Conservation (phyloP, 2,888 invertebrate genomes). For the Acleris sparsana region DNA sequence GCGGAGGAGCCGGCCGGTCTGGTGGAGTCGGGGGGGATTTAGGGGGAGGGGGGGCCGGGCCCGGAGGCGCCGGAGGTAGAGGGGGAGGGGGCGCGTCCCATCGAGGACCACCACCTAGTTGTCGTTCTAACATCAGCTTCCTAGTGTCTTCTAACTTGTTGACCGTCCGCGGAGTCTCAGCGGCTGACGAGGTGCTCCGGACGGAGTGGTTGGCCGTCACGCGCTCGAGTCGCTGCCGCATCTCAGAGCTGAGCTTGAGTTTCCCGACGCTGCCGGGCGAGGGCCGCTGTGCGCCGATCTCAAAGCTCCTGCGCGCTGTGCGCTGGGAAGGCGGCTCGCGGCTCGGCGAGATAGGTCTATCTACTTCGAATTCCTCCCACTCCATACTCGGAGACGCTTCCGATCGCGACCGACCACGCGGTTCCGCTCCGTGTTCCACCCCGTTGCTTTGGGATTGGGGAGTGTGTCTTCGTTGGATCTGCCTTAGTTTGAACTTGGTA, state of each 20-base stretch:
- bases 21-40: slow-evolving; percentile 82
- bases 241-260: slow-evolving; percentile 94
- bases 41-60: slow-evolving; percentile 86
- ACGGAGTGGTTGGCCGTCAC: slow-evolving; percentile 95
- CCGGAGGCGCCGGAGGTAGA: slow-evolving; percentile 83
- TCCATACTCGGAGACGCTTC: slow-evolving; percentile 85
- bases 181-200: slow-evolving; percentile 88
- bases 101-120: slow-evolving; percentile 87
- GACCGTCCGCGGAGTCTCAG: slow-evolving; percentile 88
- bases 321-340: slow-evolving; percentile 73
- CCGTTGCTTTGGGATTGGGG: slow-evolving; percentile 85
- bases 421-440: slow-evolving; percentile 60
- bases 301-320: slow-evolving; percentile 86
- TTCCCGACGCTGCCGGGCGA: slow-evolving; percentile 95
- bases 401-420: slow-evolving; percentile 71
- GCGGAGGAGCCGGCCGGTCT: slow-evolving; percentile 84
- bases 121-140: slow-evolving; percentile 92
- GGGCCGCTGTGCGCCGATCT: slow-evolving; percentile 91
- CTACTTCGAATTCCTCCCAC: slow-evolving; percentile 94
- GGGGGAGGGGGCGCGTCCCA: slow-evolving; percentile 88
- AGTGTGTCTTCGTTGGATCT: slow-evolving; percentile 91
- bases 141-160: slow-evolving; percentile 94
- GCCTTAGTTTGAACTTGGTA: slow-evolving; percentile 94
- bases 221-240: slow-evolving; percentile 94
- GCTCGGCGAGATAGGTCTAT: slow-evolving; percentile 71